Conservation (phyloP, 1,140 invertebrate genomes). For the Linepithema humile region DNA sequence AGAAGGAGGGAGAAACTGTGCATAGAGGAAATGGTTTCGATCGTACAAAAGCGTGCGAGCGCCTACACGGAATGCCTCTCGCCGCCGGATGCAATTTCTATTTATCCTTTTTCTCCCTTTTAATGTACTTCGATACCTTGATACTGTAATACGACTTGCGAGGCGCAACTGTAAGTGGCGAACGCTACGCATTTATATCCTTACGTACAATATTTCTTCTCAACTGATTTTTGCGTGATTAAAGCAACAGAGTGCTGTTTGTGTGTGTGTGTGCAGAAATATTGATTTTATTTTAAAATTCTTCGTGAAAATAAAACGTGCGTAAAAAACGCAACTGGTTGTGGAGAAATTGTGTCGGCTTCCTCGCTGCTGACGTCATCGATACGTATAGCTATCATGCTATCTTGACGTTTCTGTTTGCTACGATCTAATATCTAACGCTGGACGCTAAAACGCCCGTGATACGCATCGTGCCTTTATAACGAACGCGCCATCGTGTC, state of each 20-base stretch:
- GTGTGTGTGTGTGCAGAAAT: no score
- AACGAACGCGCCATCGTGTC: slow-evolving; percentile 30
- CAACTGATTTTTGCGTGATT: no score
- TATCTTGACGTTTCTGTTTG: slow-evolving; percentile 7
- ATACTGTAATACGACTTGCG: neutral
- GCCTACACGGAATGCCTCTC: neutral
- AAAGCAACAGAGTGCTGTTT: no score
- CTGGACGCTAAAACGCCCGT: slow-evolving; percentile 31
- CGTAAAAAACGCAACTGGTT: neutral
- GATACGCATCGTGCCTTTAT: slow-evolving; percentile 35
- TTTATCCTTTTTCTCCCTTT: neutral
- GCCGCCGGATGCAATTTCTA: neutral
- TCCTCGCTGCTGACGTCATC: slow-evolving; percentile 18
- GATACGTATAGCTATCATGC: neutral
- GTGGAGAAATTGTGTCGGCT: neutral
- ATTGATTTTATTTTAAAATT: neutral
- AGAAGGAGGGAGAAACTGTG: no score
- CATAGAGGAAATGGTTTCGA: neutral
- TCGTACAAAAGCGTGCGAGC: neutral
- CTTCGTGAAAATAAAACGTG: neutral
- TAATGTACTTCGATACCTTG: neutral
- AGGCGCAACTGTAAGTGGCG: neutral
- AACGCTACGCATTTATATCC: no score
- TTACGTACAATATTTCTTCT: no score
- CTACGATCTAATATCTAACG: slow-evolving; percentile 15